Evolutionary conservation across 2,113 vertebrate genomes (phyloP).

Genomic region (Leptobrachium ailaonicum): DNA sequence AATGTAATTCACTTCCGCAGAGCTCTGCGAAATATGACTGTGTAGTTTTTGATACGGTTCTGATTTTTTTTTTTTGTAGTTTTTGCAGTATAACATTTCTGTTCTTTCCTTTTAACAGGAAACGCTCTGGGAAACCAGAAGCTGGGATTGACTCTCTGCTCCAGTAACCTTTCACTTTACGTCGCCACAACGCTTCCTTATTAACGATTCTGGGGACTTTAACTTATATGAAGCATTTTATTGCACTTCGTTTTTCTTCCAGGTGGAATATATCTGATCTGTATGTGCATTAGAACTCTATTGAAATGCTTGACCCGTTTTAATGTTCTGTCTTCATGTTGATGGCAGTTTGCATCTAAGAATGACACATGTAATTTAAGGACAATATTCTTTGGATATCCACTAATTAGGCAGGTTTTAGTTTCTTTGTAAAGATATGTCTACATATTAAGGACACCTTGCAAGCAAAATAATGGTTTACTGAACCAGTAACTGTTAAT

Average conservation of each 20-base stretch:
- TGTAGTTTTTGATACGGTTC: neutral
- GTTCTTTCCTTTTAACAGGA: conserved; percentile 74
- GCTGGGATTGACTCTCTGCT: conserved; percentile 89
- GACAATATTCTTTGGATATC: no score
- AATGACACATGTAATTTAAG: neutral
- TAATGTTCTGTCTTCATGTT: neutral
- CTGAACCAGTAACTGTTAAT: neutral
- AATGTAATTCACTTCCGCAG: neutral
- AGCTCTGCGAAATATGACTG: neutral
- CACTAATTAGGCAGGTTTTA: neutral
- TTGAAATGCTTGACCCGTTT: neutral
- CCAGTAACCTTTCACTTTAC: conserved; percentile 71
- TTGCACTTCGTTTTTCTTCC: no score
- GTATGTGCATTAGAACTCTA: no score
- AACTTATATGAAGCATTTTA: no score
- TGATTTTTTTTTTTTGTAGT: neutral
- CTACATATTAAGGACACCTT: neutral
- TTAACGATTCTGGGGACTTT: no score
- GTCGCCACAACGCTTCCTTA: neutral
- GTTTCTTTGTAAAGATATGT: neutral
- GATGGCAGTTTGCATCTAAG: neutral
- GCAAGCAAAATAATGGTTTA: neutral
- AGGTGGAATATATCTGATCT: no score
- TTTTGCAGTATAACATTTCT: neutral
- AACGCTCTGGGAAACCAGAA: conserved; percentile 89